Evolutionary conservation across 2,797 vertebrate species (phyloP).

Genomic region (Silurus aristotelis): DNA sequence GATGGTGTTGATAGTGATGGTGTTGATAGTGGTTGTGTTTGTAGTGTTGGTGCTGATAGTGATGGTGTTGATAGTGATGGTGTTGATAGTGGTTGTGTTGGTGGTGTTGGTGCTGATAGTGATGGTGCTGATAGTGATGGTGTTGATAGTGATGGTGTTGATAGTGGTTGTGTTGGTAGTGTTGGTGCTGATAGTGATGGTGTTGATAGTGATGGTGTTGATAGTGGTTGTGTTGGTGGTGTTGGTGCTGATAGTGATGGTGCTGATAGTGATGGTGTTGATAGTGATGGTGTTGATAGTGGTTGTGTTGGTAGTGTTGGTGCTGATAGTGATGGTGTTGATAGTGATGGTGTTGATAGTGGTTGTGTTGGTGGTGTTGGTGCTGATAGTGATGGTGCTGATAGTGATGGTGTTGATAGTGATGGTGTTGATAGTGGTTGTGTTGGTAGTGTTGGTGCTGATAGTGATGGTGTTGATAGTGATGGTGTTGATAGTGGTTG

Average conservation of each 20-base stretch:
- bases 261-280: background rate
- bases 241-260: background rate
- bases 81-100: background rate
- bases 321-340: background rate
- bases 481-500: background rate
- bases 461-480: background rate
- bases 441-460: background rate
- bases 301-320: background rate
- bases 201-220: too few species aligned
- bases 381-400: background rate
- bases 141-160: too few species aligned
- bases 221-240: too few species aligned
- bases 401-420: background rate
- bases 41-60: background rate
- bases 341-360: background rate
- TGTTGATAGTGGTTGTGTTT: background rate
- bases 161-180: too few species aligned
- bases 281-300: too few species aligned
- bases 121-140: too few species aligned
- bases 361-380: background rate
- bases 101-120: too few species aligned
- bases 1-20: slow-evolving; percentile 61
- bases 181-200: too few species aligned
- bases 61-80: background rate
- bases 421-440: background rate